Percentiles rank a stretch among this genome's conserved stretches.
These are phyloP conservation scores for Nanorana parkeri DNA, from an alignment of 2,113 vertebrate species.

Conservation along the genomic window DNA sequence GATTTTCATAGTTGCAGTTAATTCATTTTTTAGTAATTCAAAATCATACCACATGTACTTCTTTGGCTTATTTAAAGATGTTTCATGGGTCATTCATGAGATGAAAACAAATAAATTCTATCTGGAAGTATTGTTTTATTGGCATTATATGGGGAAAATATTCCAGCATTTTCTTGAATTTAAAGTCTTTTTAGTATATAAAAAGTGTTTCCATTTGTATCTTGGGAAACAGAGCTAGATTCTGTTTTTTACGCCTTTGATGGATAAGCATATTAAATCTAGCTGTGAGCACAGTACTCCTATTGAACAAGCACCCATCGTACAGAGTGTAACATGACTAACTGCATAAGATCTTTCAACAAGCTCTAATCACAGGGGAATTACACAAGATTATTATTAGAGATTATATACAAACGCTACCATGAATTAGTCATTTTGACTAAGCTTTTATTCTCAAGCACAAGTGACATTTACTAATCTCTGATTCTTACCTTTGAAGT, in stretches of 20 bases:
- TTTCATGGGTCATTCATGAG: neutral
- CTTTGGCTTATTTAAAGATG: too few relatives aligned
- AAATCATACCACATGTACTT: too few relatives aligned
- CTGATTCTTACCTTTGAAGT: slow-evolving; percentile 40
- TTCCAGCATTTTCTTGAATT: neutral
- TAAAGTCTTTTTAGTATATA: neutral
- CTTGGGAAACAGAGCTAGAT: neutral
- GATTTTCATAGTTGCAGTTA: too few relatives aligned
- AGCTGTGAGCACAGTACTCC: neutral
- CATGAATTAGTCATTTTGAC: slow-evolving; percentile 23
- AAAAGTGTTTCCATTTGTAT: neutral
- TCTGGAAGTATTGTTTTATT: neutral
- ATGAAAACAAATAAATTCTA: neutral
- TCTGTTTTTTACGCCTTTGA: neutral
- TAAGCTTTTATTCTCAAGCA: slow-evolving; percentile 1
- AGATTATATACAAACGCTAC: neutral
- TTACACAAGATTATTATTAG: slow-evolving; percentile 12
- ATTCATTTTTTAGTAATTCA: too few relatives aligned
- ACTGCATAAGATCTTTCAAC: slow-evolving; percentile 24
- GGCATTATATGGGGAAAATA: neutral
- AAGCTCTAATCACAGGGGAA: slow-evolving; percentile 13
- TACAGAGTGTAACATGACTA: slow-evolving; percentile 16
- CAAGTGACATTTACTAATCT: slow-evolving; percentile 34
- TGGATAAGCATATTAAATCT: slow-evolving; percentile 4
- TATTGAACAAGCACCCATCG: slow-evolving; percentile 4